Evolutionary conservation across 2,888 invertebrate species (phyloP).

Genomic region (Dolichomitus sp.): DNA sequence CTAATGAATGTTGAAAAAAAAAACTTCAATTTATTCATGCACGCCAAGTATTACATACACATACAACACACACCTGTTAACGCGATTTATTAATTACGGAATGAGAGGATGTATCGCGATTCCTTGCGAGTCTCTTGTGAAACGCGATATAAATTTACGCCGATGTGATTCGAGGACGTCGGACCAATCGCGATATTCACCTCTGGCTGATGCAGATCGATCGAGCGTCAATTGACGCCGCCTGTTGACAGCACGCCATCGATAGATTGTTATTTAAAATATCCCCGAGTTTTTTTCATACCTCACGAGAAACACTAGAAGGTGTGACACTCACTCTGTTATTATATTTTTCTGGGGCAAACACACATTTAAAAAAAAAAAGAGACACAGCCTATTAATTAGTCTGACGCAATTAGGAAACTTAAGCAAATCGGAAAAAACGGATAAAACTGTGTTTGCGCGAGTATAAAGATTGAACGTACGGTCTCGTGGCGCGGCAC

Average conservation of each 20-base stretch:
- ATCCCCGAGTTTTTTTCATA: conserved; percentile 32
- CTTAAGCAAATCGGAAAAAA: neutral
- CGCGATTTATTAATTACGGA: conserved; percentile 24
- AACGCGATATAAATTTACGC: conserved; percentile 3
- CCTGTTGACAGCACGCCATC: conserved; percentile 41
- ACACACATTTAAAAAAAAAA: neutral
- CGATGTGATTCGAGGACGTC: conserved; percentile 17
- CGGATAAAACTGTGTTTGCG: conserved; percentile 7
- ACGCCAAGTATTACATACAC: conserved; percentile 19
- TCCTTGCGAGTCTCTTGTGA: conserved; percentile 23
- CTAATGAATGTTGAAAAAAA: conserved; percentile 15
- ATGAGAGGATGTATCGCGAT: conserved; percentile 19
- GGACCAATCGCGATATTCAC: conserved; percentile 40
- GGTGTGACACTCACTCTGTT: conserved; percentile 34
- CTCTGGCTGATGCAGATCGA: conserved; percentile 43
- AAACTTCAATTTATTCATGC: conserved; percentile 40
- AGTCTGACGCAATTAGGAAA: neutral
- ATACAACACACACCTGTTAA: neutral
- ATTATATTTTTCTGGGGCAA: conserved; percentile 24
- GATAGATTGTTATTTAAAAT: conserved; percentile 37
- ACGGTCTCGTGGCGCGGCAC: conserved; percentile 57
- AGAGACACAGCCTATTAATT: neutral
- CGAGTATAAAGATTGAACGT: conserved; percentile 46
- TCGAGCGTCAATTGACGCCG: conserved; percentile 25
- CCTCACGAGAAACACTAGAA: conserved; percentile 36